Evolutionary conservation across 1,140 invertebrate genomes (phyloP), one percentile per base, ranked within the genome.

Genomic region (Zaprionus inermis): DNA sequence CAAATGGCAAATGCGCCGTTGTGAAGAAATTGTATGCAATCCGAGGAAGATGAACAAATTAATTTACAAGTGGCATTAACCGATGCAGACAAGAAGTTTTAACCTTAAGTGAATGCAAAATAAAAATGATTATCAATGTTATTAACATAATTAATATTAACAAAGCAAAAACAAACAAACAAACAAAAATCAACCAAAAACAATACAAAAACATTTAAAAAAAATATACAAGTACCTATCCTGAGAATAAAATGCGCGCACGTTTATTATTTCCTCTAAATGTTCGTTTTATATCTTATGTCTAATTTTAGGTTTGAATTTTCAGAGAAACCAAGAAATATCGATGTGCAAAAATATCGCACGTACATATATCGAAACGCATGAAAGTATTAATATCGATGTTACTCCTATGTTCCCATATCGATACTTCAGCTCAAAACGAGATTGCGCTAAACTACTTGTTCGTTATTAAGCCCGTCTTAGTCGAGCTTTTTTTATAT

Each of bases 141-240:
- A 88, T 88, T 88, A 89, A 88, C 83, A 88, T 88, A 88, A 88
- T 88, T 88, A 88, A 88, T 88, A 88, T 88, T 82, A 86, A 86
- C 78, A 86, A 83, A 69, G 38, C 66, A 81, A 70, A 70, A 83
- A 73, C 58, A 70, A 79, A 78, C 71, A 80, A 59, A 54, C 57
- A 82, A 72, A 73, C 49, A 75, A 78, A 82, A 78, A 69, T 86
- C 76, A 72, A 79, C 72, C 88, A 86, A 85, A 86, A 82, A 78
- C 72, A 86, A 79, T 76, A 79, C 72, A 86, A 86, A 85, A 86
- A 76, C 75, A 86, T 82, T 81, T 56, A 72, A 88, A 88, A 84
- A 85, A 88, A 88, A 88, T 89, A 88, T 88, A 88, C 83, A 88
- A 88, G 83, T 88, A 88, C 83, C 83, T 88, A 88, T 88, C 83